Conservation (phyloP, 2,888 invertebrate species). For the Harmothoe impar region DNA sequence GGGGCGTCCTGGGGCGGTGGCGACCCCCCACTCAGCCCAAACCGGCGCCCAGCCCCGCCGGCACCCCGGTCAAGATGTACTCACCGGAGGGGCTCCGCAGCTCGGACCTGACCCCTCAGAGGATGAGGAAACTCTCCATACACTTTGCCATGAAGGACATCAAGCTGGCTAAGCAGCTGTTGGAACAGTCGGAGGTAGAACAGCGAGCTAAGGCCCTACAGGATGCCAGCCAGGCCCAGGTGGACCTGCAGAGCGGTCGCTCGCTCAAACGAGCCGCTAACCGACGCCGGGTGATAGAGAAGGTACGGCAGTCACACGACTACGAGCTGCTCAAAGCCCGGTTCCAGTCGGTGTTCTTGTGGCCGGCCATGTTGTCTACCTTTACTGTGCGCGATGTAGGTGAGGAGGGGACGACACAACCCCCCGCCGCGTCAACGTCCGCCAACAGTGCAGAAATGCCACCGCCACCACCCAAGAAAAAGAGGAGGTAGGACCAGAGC, state of each 20-base stretch:
- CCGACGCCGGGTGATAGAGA: neutral
- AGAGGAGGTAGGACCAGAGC: too few species aligned
- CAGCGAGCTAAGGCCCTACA: neutral
- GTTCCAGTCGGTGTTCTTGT: slow-evolving; percentile 56
- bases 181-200: slow-evolving; percentile 6
- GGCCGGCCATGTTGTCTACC: slow-evolving; percentile 62
- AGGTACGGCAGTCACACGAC: slow-evolving; percentile 13
- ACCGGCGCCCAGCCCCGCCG: neutral
- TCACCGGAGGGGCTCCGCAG: neutral
- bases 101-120: slow-evolving; percentile 31
- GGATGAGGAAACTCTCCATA: slow-evolving; percentile 7
- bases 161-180: neutral
- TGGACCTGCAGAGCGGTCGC: neutral
- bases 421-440: too few species aligned
- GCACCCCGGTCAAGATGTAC: neutral
- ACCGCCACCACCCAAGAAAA: too few species aligned
- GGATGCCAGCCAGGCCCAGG: neutral
- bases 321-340: slow-evolving; percentile 50
- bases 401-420: too few species aligned
- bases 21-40: neutral
- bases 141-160: slow-evolving; percentile 39
- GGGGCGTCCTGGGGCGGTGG: neutral
- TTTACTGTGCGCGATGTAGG: neutral
- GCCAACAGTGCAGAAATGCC: neutral
- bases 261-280: neutral